A percentile compares a stretch with the other conserved stretches of the same genome.
Conservation (phyloP, 2,113 vertebrate genomes). For the Notothenia rossii region DNA sequence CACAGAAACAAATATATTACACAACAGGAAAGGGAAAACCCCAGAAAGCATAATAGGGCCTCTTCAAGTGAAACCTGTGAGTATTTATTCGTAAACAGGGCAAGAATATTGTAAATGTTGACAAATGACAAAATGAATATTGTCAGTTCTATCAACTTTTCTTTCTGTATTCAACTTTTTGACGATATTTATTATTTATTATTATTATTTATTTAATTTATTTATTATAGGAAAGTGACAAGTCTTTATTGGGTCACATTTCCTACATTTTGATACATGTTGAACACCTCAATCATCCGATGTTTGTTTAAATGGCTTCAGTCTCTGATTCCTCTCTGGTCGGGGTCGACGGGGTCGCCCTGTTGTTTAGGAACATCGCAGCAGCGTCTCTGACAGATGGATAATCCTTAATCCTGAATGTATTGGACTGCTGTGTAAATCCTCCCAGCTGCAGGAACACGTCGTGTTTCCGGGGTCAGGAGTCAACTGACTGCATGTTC, state of each 20-base stretch:
- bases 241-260: neutral
- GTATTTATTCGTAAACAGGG: too few relatives aligned
- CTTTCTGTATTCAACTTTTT: neutral
- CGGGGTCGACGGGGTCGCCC: slow-evolving; percentile 26
- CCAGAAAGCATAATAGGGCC: too few relatives aligned
- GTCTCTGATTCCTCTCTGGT: neutral
- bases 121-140: too few relatives aligned
- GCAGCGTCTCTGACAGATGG: slow-evolving; percentile 47
- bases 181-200: neutral
- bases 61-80: too few relatives aligned
- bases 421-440: slow-evolving; percentile 43
- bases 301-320: neutral
- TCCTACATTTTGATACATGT: neutral
- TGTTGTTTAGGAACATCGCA: neutral
- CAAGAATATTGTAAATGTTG: too few relatives aligned
- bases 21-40: too few relatives aligned
- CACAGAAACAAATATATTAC: too few relatives aligned
- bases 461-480: slow-evolving; percentile 29
- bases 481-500: slow-evolving; percentile 27
- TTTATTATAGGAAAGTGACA: neutral
- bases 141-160: neutral
- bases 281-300: neutral
- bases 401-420: slow-evolving; percentile 65
- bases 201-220: too few relatives aligned
- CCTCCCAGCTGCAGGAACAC: slow-evolving; percentile 9